phyloP scores from a whole-genome alignment of 2,888 invertebrate species.

The Opisthograptis luteolata region DNA sequence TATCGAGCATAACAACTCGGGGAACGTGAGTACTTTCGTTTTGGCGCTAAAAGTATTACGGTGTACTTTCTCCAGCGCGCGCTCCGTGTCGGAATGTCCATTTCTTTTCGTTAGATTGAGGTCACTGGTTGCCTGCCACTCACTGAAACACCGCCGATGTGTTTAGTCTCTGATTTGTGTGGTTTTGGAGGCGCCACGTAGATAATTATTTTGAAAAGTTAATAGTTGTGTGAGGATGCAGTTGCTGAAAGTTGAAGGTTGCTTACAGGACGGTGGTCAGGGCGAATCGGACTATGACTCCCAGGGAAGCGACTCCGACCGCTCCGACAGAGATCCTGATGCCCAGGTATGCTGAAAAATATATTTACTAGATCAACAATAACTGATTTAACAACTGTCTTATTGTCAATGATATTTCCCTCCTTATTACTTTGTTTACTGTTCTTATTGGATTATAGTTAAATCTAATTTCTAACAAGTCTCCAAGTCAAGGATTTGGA shows the following conservation, averaged over 20 bases:
- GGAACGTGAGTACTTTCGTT: constrained; percentile 80
- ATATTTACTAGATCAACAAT: constrained; percentile 5
- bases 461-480: too few species aligned
- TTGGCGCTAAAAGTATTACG: constrained; percentile 73
- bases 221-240: constrained; percentile 58
- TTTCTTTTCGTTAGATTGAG: constrained; percentile 80
- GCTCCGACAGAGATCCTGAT: constrained; percentile 88
- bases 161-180: constrained; percentile 58
- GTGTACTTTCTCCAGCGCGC: constrained; percentile 76
- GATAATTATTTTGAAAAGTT: constrained; percentile 46
- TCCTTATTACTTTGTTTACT: neutral
- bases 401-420: too few species aligned
- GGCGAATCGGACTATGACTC: constrained; percentile 81
- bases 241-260: constrained; percentile 70
- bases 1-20: constrained; percentile 72
- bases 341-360: constrained; percentile 82
- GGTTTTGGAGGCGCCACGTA: constrained; percentile 55
- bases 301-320: constrained; percentile 78
- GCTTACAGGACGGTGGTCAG: constrained; percentile 74
- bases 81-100: constrained; percentile 79
- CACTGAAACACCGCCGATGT: constrained; percentile 62
- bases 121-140: constrained; percentile 75
- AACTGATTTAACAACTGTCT: neutral
- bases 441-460: neutral
- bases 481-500: too few species aligned